phyloP scores from a whole-genome alignment of 2,888 invertebrate genomes.

The Metopia argyrocephala region DNA sequence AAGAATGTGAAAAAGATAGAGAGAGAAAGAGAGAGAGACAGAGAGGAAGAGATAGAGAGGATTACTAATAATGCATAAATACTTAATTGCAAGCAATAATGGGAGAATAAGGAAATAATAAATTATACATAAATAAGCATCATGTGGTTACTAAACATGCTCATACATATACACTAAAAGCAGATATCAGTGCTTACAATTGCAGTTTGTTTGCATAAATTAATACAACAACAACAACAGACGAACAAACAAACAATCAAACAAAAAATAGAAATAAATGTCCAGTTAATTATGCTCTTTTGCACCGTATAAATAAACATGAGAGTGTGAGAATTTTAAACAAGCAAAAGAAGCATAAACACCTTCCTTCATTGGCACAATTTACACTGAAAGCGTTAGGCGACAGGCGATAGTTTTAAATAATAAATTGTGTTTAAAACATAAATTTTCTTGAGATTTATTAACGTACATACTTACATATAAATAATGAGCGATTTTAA shows the following conservation, averaged over 20 bases:
- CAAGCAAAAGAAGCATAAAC: background rate
- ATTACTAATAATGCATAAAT: no score
- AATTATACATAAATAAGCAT: no score
- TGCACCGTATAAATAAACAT: constrained; percentile 33
- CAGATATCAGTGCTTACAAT: constrained; percentile 22
- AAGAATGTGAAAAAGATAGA: no score
- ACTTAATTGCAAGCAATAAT: no score
- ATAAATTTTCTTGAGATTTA: no score
- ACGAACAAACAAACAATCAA: constrained; percentile 38
- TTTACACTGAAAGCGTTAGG: background rate
- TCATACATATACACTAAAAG: background rate
- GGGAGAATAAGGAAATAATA: no score
- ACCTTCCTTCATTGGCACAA: background rate
- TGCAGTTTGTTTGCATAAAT: constrained; percentile 51
- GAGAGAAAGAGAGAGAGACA: no score
- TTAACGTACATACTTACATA: no score
- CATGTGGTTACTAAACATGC: constrained; percentile 9
- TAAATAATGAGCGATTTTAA: background rate
- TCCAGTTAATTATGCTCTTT: constrained; percentile 50
- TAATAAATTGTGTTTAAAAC: constrained; percentile 2
- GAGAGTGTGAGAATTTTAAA: background rate
- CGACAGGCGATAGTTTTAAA: constrained; percentile 7
- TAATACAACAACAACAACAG: constrained; percentile 31
- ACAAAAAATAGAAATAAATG: constrained; percentile 20
- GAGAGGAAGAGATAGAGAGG: no score